Evolutionary conservation across 1,140 invertebrate species (phyloP), one percentile per base, ranked within the genome.

Genomic region (Musca vetustissima): DNA sequence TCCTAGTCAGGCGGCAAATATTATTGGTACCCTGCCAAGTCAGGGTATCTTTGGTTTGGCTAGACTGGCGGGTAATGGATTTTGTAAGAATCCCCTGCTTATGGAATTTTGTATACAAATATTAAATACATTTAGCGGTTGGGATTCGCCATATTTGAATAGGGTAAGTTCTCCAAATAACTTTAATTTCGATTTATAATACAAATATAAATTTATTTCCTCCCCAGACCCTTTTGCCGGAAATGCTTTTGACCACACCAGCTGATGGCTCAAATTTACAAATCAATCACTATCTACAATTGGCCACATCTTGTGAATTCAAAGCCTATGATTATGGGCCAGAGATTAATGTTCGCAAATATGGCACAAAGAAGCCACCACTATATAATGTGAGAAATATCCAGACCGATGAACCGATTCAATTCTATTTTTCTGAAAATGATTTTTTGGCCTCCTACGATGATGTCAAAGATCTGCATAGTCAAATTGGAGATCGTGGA

Each of bases 391-490:
- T 88, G 11, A 76, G 77, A 9, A 86, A 86, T 69, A 85, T 92
- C 9, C 88, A 88, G 1, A 52, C 88, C 1, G 77, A 89, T 0
- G 86, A 49, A 14, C 22, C 47, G 11, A 50, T 69, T 8, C 9
- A 86, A 2, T 69, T 92, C 2, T 89, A 89, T 72, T 90, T 85
- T 52, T 88, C 88, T 22, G 78, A 85, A 2, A 83, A 86, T 6
- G 91, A 92, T 74, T 85, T 84, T 77, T 76, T 89, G 1, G 84
- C 86, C 17, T 77, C 84, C 48, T 77, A 85, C 9, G 73, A 79
- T 59, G 87, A 86, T 70, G 74, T 86, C 6, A 13, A 43, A 43
- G 7, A 43, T 43, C 13, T 43, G 11, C 11, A 43, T 43, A 13
- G 36, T 43, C 3, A 14, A 21, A 7, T 80, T 79, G 36, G 75